Base-by-base conservation (phyloP, 2,113 vertebrate genomes). In the Bufo gargarizans region DNA sequence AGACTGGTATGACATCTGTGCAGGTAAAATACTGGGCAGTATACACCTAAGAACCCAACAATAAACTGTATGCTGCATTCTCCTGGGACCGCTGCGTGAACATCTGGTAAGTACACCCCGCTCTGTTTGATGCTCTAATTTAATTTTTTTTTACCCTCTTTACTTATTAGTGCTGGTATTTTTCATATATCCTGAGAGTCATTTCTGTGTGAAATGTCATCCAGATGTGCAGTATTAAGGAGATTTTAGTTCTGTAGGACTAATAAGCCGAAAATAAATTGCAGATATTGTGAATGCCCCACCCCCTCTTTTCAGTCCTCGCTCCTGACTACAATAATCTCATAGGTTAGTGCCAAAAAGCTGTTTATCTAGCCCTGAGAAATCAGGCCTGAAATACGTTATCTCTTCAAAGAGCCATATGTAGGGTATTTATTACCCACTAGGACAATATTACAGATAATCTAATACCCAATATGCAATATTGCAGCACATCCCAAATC, bases 221-320 rank as follows among this genome's bases (percentile, higher is more conserved):
- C 87, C 87, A 88, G 87, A 88, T 88, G 87, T 47, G 4, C 12
- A 19, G 80, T 56, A 88, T 83, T 84, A 88, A 84, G 47, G 59
- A 77, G 80, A 43, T 84, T 83, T 83, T 82, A 88, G 47, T 61
- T 77, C 49, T 77, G 45, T 83, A 65, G 58, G 63, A 33, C 81
- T 76, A 83, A 65, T 77, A 88, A 63, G 79, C 87, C 53, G 50
- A 47, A 77, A 83, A 82, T 77, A 72, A 88, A 77, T 77, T 83
- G 71, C 69, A 83, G 77, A 88, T 76, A 88, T 83, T 76, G 47
- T 58, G 59, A 76, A 13, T 72, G 17, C 49, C 72, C 59, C 85
- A 17, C 47, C 33, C 43, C 59, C 43, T 49, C 16, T 8, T 82
- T 61, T n/a, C 20, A 22, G n/a, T 82, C 59, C n/a, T 49, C 22